A percentile compares a stretch with the other conserved stretches of the same genome.
These are phyloP conservation scores for Masticophis lateralis DNA, from an alignment of 2,797 vertebrate species.

Conservation along the genomic window DNA sequence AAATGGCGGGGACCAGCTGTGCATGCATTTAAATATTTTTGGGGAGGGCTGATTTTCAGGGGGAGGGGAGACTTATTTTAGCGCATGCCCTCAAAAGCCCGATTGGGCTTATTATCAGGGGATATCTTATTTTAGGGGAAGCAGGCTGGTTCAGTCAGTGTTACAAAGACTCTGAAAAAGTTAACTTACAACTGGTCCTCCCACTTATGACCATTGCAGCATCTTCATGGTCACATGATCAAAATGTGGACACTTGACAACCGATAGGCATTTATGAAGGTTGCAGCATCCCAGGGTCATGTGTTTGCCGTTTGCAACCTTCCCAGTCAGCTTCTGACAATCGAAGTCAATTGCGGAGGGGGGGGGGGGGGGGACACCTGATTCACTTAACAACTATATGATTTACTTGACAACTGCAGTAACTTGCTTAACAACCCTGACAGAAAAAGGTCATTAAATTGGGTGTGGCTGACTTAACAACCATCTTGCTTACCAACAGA, in stretches of 20 bases:
- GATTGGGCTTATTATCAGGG: too few species aligned
- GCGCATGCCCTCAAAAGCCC: too few species aligned
- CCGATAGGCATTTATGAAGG: neutral
- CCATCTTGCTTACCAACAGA: neutral
- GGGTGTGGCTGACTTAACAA: neutral
- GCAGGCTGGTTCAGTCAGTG: neutral
- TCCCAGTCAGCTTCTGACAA: too few species aligned
- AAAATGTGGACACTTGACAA: neutral
- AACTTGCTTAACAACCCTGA: too few species aligned
- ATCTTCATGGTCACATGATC: neutral
- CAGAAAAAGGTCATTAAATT: neutral
- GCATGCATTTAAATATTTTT: too few species aligned
- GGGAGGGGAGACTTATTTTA: too few species aligned
- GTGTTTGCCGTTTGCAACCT: neutral
- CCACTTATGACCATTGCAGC: neutral
- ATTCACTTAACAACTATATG: neutral
- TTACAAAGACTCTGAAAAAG: neutral
- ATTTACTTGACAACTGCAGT: neutral
- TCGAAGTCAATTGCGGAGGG: too few species aligned
- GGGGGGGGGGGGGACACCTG: fast-evolving
- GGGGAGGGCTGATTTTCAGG: too few species aligned
- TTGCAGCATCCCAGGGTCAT: neutral
- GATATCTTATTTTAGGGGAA: too few species aligned
- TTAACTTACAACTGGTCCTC: neutral
- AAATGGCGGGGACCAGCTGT: too few species aligned